These are phyloP conservation scores for Drosophila kepulauana DNA, from an alignment of 1,140 invertebrate genomes.

Conservation along the genomic window DNA sequence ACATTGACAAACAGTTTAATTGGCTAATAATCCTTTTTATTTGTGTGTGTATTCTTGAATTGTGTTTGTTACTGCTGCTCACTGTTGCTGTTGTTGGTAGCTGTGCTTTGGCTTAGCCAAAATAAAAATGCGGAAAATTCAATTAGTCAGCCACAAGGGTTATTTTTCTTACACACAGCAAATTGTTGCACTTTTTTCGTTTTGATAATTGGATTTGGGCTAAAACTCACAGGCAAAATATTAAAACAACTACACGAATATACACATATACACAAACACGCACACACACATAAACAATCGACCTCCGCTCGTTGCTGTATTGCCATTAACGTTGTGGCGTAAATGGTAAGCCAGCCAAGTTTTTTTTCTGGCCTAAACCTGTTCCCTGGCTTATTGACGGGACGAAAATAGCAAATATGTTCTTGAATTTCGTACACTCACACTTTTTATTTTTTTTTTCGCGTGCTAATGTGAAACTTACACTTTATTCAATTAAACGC, in stretches of 20 bases:
- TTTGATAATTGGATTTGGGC: conserved; percentile 72
- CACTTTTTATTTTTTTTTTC: conserved; percentile 21
- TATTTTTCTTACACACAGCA: conserved; percentile 32
- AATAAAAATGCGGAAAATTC: conserved; percentile 70
- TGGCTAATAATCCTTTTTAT: conserved; percentile 71
- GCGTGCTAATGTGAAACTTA: conserved; percentile 35
- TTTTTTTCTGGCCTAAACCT: conserved; percentile 80
- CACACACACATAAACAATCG: conserved; percentile 70
- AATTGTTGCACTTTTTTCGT: conserved; percentile 67
- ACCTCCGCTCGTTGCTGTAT: conserved; percentile 70
- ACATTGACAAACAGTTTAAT: conserved; percentile 66
- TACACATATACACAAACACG: conserved; percentile 42
- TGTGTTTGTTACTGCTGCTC: conserved; percentile 55
- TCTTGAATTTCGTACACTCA: conserved; percentile 2
- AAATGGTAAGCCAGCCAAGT: conserved; percentile 81
- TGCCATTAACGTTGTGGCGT: conserved; percentile 68
- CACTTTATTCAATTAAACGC: conserved; percentile 57
- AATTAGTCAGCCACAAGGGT: conserved; percentile 58
- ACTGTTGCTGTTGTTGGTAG: conserved; percentile 63
- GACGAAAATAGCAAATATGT: conserved; percentile 33
- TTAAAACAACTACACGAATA: conserved; percentile 53
- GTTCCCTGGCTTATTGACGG: conserved; percentile 71
- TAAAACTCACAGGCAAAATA: conserved; percentile 63
- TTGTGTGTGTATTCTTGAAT: conserved; percentile 33
- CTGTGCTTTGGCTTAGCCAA: conserved; percentile 42